phyloP scores from a whole-genome alignment of 92 coral and sea anemone species.

The Micromussa lordhowensis region DNA sequence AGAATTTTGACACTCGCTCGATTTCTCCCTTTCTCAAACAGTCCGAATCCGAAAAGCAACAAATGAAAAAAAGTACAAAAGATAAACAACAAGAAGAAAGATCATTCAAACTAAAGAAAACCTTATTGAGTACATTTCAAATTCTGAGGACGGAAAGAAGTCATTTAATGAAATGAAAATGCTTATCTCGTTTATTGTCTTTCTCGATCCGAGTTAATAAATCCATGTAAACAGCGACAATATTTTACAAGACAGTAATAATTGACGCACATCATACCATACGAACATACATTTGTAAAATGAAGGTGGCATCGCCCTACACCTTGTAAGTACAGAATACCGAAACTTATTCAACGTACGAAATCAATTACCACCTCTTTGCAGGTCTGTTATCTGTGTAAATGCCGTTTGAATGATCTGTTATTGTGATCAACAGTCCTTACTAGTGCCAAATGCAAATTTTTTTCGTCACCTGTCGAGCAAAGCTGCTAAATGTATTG shows the following conservation, averaged over 20 bases:
- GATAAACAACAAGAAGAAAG: too few species aligned
- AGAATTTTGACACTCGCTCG: too few species aligned
- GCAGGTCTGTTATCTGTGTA: neutral
- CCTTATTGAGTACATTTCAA: neutral
- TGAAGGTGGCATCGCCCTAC: neutral
- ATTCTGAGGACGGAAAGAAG: neutral
- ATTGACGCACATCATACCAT: neutral
- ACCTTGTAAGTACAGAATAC: neutral
- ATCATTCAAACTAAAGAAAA: too few species aligned
- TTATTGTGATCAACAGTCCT: neutral
- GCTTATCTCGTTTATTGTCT: neutral
- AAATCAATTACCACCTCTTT: slow-evolving; percentile 33
- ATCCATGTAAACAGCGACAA: neutral
- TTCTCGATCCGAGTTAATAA: neutral
- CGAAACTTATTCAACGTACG: neutral
- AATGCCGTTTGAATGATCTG: slow-evolving; percentile 1
- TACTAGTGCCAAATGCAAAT: slow-evolving; percentile 28
- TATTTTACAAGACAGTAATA: neutral
- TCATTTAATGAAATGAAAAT: neutral
- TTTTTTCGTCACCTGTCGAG: slow-evolving; percentile 34
- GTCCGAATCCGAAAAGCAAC: too few species aligned
- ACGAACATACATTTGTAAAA: too few species aligned
- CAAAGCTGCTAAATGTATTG: slow-evolving; percentile 23
- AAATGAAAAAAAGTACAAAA: too few species aligned
- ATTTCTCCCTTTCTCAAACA: too few species aligned